Evolutionary conservation across 1,140 invertebrate species (phyloP), one percentile per base, ranked within the genome.

Genomic region (Caerostris extrusa): DNA sequence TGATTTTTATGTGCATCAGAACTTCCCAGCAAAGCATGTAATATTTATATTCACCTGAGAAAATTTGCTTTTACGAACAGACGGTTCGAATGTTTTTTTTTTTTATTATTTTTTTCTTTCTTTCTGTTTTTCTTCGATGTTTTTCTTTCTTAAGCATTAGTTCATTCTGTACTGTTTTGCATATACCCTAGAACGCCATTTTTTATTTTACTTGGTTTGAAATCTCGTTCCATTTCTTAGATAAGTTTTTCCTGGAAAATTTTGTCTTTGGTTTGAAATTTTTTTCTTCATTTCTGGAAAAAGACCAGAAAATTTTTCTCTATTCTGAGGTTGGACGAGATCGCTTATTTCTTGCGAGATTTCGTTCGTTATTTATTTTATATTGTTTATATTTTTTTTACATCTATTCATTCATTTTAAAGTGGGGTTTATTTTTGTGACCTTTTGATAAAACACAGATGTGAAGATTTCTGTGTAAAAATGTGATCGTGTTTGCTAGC

Each of bases 11-110:
- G 71, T 53, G 71, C 34, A 50, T 50, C 8, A 5, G 34, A 10
- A 77, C 14, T 77, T 77, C 71, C 71, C 71, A 77, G 19, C 8
- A 77, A 77, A 53, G 34, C 71, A 77, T 77, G 71, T 53, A 77
- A 77, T 77, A 77, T 77, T 77, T 77, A 77, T 77, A 77, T 77
- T 50, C 71, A 34, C 8, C 71, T 77, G 71, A 77, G 71, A 77
- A 77, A 77, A 53, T 77, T 77, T 12, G 50, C 71, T 12, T 77
- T 77, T 77, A 77, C 34, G 34, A 77, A 12, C 71, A 77, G 71
- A 77, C 34, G 50, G 14, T 77, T 77, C 34, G 34, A 77, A 77
- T 77, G 34, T 53, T 77, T 77, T 50, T 77, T 10, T 53, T 5
- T 53, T 10, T 77, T 77, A 53, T 4, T 14, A 53, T 50, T 77